phyloP scores from a whole-genome alignment of 2,888 invertebrate genomes.

The Parochlus steinenii region DNA sequence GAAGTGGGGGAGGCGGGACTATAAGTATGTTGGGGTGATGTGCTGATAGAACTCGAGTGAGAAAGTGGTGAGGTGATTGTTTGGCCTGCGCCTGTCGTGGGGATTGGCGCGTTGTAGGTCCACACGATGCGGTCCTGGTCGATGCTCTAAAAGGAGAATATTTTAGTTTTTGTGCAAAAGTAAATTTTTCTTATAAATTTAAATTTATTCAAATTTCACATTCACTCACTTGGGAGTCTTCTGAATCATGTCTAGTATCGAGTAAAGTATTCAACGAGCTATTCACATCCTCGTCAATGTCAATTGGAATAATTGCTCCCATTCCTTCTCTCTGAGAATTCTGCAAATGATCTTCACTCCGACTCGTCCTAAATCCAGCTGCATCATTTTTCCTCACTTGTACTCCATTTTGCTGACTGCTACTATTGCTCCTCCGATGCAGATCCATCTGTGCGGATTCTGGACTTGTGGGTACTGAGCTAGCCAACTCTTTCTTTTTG shows the following conservation, averaged over 20 bases:
- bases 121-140: constrained; percentile 56
- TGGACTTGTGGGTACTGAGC: constrained; percentile 56
- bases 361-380: constrained; percentile 68
- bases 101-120: constrained; percentile 81
- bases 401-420: constrained; percentile 31
- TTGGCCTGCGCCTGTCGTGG: constrained; percentile 34
- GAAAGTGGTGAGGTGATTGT: constrained; percentile 20
- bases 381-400: constrained; percentile 33
- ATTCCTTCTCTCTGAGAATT: constrained; percentile 38
- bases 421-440: constrained; percentile 19
- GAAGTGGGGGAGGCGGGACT: constrained; percentile 72
- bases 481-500: constrained; percentile 28
- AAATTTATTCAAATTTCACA: constrained; percentile 1
- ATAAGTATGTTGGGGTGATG: constrained; percentile 39
- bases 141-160: constrained; percentile 21
- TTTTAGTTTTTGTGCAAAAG: constrained; percentile 7
- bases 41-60: constrained; percentile 32
- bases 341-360: constrained; percentile 84
- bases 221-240: constrained; percentile 27
- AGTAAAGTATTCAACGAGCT: constrained; percentile 82
- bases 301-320: constrained; percentile 68
- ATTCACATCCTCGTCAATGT: constrained; percentile 85
- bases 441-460: constrained; percentile 27
- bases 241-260: constrained; percentile 51
- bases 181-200: not conserved